Percentiles rank a stretch among this genome's conserved stretches.
Conservation (phyloP, 1,140 invertebrate species). For the Habropoda laboriosa region DNA sequence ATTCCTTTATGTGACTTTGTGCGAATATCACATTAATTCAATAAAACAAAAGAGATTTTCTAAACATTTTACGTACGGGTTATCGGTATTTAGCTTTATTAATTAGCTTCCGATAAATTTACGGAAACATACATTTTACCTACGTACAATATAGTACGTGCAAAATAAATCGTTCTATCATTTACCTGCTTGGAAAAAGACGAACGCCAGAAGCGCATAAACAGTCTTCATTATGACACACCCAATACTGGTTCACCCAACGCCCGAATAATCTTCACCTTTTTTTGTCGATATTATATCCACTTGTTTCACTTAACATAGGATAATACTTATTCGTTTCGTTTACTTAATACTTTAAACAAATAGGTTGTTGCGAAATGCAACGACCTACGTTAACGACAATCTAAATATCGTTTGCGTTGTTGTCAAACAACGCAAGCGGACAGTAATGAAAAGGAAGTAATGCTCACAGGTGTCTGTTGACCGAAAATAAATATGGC, state of each 20-base stretch:
- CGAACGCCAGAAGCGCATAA: constrained; percentile 43
- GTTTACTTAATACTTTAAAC: neutral
- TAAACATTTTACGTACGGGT: neutral
- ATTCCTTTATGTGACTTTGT: neutral
- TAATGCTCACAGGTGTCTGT: constrained; percentile 57
- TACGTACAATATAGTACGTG: constrained; percentile 5
- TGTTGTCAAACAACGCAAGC: constrained; percentile 27
- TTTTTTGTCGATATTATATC: neutral
- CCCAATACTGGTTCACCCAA: constrained; percentile 38
- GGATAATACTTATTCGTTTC: neutral
- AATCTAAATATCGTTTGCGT: neutral
- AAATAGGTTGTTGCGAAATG: neutral
- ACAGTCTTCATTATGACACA: constrained; percentile 69
- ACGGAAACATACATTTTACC: neutral
- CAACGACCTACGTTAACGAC: neutral
- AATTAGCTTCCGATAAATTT: neutral
- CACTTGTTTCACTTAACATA: constrained; percentile 14
- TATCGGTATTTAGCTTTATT: neutral
- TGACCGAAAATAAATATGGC: constrained; percentile 63
- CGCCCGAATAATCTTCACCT: constrained; percentile 41
- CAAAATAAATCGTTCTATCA: neutral
- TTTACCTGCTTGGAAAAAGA: constrained; percentile 66
- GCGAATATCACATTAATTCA: neutral
- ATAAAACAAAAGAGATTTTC: neutral
- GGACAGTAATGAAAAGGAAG: neutral